Base-by-base conservation (phyloP, 2,797 vertebrate species). In the Muscicapa comitata region DNA sequence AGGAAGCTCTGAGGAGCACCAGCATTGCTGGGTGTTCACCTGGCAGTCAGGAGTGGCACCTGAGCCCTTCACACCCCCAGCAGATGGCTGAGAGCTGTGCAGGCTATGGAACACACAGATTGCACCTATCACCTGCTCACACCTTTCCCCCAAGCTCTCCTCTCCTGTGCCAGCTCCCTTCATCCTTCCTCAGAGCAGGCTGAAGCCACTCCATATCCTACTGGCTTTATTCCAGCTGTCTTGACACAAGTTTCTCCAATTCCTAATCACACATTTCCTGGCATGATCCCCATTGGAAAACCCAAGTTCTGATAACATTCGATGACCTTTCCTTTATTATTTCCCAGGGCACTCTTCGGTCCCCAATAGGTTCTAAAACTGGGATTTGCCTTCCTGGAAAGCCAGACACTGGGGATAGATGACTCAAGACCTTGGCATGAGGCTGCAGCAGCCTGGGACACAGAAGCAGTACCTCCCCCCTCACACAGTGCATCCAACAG, bases 381-480 rank as follows among this genome's bases (percentile, higher is more conserved):
- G 94, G 91, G 91, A 93, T 94, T 90, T 86, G 91, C 79, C 91
- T 97, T 96, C 95, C 94, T 97, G 96, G 95, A 97, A 94, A 97
- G 95, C 71, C 87, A 91, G 88, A 94, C 85, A 50, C 79, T 90
- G 6, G 3, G 85, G 45, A 53, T 57, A 74, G 85, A 78, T 96
- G 95, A 97, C 76, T 97, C 95, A 95, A 8, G 80, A 67, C 91
- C 57, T 82, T 79, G 93, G 96, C 94, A 94, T 57, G 90, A 5
- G 2, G 75, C 70, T 96, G 57, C 76, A 79, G 40, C 89, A 92
- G 91, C 85, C 85, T 10, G 7, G 87, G 90, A 96, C 74, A 94
- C 51, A 92, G 94, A 93, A 84, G 82, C 91, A 62, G 38, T 45
- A 75, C 82, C 86, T 90, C 89, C 91, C 82, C 80, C 73, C 70